Base-by-base conservation (phyloP, 1,140 invertebrate species). In the Orussus abietinus region DNA sequence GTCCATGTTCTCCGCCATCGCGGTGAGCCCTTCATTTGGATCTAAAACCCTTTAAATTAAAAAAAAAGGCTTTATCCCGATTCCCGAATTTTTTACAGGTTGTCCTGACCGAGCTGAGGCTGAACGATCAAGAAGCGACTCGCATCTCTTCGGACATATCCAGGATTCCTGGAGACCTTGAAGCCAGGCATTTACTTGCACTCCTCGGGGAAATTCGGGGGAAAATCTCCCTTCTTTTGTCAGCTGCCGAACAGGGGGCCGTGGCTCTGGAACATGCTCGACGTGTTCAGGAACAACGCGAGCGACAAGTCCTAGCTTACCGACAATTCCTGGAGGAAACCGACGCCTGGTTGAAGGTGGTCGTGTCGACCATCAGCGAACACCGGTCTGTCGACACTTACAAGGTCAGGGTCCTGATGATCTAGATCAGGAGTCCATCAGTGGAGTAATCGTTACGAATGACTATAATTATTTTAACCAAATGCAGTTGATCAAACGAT, bases 1-100 rank as follows among this genome's bases (percentile, higher is more conserved):
- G 36, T 73, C 77, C 22, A 87, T 88, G 81, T 75, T 84, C 32
- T 67, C 76, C 31, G 79, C 80, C 50, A 69, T 87, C 15, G 75
- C 72, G 79, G 85, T 88, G 74, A 84, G 78, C 73, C n/a, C n/a
- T n/a, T n/a, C 25, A 32, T 22, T 34, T 42, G 25, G n/a, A 33
- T 13, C 12, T 6, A 20, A 21, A 38, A 12, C 29, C 31, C 19
- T 15, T 12, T 30, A 22, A 41, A 29, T 45, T 33, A 33, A 38
- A 17, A 14, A 37, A 30, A 28, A 7, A 43, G 25, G n/a, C n/a
- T n/a, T n/a, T n/a, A n/a, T n/a, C n/a, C n/a, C n/a, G n/a, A n/a
- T n/a, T n/a, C n/a, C n/a, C n/a, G n/a, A n/a, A 43, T 41, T 47
- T 9, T 26, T 77, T 76, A 29, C 64, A 85, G 83, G 72, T 69